These are phyloP conservation scores for Ammodramus savannarum DNA, from an alignment of 2,113 vertebrate genomes.

Conservation along the genomic window DNA sequence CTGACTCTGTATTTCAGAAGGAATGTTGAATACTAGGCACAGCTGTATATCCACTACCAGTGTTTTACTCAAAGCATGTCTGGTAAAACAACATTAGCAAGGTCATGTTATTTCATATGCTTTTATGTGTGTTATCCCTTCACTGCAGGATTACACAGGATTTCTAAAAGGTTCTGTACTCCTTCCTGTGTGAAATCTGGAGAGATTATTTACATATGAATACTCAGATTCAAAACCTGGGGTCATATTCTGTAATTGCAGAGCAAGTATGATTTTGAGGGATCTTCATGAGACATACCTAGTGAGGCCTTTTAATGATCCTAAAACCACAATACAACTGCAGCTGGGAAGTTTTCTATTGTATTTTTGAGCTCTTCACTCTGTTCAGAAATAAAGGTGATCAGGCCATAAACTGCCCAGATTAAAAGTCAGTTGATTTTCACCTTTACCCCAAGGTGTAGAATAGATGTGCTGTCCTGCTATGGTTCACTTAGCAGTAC, in stretches of 20 bases:
- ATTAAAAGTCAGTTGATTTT: neutral
- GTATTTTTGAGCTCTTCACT: neutral
- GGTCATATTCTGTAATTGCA: neutral
- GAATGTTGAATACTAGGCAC: neutral
- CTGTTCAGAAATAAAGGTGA: neutral
- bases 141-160: neutral
- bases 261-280: neutral
- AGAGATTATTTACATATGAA: neutral
- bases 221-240: neutral
- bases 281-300: neutral
- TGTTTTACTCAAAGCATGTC: neutral
- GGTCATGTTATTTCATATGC: neutral
- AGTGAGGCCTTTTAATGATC: neutral
- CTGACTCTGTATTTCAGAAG: neutral
- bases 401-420: neutral
- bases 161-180: neutral
- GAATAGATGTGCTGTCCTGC: accelerated
- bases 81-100: neutral
- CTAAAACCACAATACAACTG: neutral
- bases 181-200: neutral
- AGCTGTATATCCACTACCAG: neutral
- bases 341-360: neutral
- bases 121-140: neutral
- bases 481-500: neutral
- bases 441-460: neutral